Conservation (phyloP, 1,140 invertebrate species). For the Ceratina calcarata region DNA sequence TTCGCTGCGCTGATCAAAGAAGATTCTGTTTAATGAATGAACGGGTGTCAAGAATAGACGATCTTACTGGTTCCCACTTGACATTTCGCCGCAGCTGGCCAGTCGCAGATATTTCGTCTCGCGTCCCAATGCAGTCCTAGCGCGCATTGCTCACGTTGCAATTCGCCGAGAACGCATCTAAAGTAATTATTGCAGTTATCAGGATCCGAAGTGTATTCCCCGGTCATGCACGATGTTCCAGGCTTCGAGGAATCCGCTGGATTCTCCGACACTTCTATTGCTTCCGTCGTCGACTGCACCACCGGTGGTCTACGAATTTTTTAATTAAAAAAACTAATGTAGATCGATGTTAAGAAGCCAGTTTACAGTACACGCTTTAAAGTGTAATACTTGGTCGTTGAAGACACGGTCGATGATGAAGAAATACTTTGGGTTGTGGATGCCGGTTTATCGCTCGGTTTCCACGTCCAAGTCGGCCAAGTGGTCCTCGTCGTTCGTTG, state of each 20-base stretch:
- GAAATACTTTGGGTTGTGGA: slow-evolving; percentile 37
- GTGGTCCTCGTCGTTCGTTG: slow-evolving; percentile 69
- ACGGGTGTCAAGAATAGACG: background rate
- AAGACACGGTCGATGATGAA: background rate
- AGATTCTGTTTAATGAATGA: background rate
- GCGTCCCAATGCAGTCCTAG: slow-evolving; percentile 91
- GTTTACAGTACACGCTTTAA: background rate
- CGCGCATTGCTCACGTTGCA: slow-evolving; percentile 86
- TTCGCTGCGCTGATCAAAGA: background rate
- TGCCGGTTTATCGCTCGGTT: slow-evolving; percentile 46
- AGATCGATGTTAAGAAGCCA: background rate
- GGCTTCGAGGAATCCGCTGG: background rate
- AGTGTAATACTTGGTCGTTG: slow-evolving; percentile 23
- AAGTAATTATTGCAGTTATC: slow-evolving; percentile 88
- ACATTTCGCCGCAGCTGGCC: slow-evolving; percentile 88
- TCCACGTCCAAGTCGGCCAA: slow-evolving; percentile 64
- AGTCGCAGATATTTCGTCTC: slow-evolving; percentile 86
- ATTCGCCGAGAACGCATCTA: slow-evolving; percentile 86
- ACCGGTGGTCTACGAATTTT: slow-evolving; percentile 15
- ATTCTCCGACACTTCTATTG: slow-evolving; percentile 19
- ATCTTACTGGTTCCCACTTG: slow-evolving; percentile 68
- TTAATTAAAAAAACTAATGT: background rate
- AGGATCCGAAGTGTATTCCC: slow-evolving; percentile 85
- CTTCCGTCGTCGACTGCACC: slow-evolving; percentile 9
- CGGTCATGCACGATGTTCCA: slow-evolving; percentile 81